These are phyloP conservation scores for Siniperca undulata DNA, from an alignment of 2,797 vertebrate species.

Conservation along the genomic window DNA sequence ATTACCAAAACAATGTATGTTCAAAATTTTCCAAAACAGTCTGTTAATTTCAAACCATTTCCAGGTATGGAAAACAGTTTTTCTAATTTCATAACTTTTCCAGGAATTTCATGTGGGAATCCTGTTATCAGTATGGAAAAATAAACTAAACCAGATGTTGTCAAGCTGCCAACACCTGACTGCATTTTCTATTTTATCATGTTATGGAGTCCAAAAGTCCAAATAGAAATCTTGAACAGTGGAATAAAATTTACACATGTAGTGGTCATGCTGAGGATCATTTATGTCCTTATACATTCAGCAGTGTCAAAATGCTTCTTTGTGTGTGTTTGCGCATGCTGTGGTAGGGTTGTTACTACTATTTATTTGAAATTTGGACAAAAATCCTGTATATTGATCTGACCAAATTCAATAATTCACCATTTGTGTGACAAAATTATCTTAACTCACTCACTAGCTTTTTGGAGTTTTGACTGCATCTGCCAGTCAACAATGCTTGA, in stretches of 20 bases:
- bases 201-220: neutral
- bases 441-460: neutral
- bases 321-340: neutral
- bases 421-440: neutral
- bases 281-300: neutral
- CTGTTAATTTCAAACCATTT: too few relatives aligned
- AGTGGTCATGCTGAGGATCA: too few relatives aligned
- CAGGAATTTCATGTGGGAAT: too few relatives aligned
- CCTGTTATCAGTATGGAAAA: neutral
- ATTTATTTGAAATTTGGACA: neutral
- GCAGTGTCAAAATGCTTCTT: neutral
- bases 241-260: neutral
- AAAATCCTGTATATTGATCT: too few relatives aligned
- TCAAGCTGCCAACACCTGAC: neutral
- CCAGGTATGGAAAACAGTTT: too few relatives aligned
- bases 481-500: neutral
- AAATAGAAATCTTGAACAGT: neutral
- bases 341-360: neutral
- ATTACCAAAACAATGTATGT: too few relatives aligned
- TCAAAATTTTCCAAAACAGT: too few relatives aligned
- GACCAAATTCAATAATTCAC: neutral
- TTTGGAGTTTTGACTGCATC: neutral
- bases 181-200: constrained; percentile 5
- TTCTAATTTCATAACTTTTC: too few relatives aligned
- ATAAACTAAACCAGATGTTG: constrained; percentile 19